Evolutionary conservation across 2,888 invertebrate genomes (phyloP), one percentile per base, ranked within the genome.

Genomic region (Dicranocentrus wangi): DNA sequence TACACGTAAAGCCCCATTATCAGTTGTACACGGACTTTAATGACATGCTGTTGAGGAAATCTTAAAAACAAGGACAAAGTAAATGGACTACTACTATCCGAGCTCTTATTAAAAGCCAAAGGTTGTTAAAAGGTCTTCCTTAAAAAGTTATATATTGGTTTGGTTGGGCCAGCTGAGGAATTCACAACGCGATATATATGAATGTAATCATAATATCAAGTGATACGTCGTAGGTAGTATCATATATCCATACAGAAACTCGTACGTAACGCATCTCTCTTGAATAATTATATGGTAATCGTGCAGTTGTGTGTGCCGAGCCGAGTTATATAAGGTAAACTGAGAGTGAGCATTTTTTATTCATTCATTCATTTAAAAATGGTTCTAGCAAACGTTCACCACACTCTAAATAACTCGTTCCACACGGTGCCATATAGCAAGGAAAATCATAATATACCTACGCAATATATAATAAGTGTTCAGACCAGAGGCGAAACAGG

Each of bases 111-210:
- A 60, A 60, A 60, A 60, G 60, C 17, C 73, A 65, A 43, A 73
- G 55, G 3, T 73, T 65, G 73, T 73, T 73, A 21, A 17, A 51
- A 61, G 61, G 61, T 43, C 28, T 47, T 47, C 72, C 73, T 65
- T 65, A 65, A 65, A 70, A 73, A 73, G 53, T 65, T 71, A 5
- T 55, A 55, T 3, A 55, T 55, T 28, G 25, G 21, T 21, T 55
- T 23, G 13, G 21, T 60, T 27, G 60, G 47, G 17, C 60, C 60
- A 60, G 60, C 60, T 60, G 60, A 60, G 60, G 60, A 60, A 60
- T 60, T 60, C 32, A 28, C 60, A 32, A 23, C n/a, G 23, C 19
- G n/a, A 19, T 7, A 15, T 23, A 55, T 21, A 47, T 5, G 5
- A 47, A 32, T 32, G 32, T 10, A 32, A 32, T 32, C 32, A 32